A percentile compares a stretch with the other conserved stretches of the same genome.
phyloP scores from a whole-genome alignment of 1,140 invertebrate species.

The Archivesica marissinica region DNA sequence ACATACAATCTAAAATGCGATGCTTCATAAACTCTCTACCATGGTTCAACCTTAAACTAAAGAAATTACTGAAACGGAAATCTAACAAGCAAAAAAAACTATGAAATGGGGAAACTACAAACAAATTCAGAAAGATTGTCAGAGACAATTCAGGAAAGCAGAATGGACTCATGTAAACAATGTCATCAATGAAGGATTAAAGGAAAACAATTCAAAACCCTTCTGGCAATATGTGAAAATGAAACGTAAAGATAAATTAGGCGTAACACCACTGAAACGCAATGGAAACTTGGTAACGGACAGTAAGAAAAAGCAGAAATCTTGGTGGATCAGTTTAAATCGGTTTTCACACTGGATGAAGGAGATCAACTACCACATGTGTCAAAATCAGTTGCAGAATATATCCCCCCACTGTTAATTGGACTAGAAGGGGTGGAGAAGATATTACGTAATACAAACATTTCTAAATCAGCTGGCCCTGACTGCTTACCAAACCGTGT shows the following conservation, averaged over 20 bases:
- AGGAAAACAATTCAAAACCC: conserved; percentile 1
- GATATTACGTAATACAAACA: background rate
- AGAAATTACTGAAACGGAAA: background rate
- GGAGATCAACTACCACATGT: background rate
- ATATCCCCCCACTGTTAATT: background rate
- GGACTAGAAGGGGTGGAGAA: background rate
- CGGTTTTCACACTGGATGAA: conserved; percentile 49
- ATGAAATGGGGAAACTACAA: conserved; percentile 38
- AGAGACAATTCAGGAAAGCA: background rate
- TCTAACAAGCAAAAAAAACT: background rate
- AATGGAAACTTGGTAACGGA: background rate
- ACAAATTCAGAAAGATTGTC: conserved; percentile 7
- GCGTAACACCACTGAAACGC: background rate
- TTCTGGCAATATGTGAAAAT: conserved; percentile 20
- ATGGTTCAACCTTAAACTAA: background rate
- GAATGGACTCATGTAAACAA: conserved; percentile 30
- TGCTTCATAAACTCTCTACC: background rate
- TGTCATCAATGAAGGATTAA: background rate
- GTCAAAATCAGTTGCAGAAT: background rate
- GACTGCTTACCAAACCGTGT: conserved; percentile 41
- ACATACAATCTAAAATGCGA: background rate
- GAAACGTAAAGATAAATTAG: conserved; percentile 35
- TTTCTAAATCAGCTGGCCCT: conserved; percentile 10
- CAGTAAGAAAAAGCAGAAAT: conserved; percentile 5
- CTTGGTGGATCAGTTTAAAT: conserved; percentile 46